Evolutionary conservation across 2,797 vertebrate genomes (phyloP).

Genomic region (Urocyon cinereoargenteus): DNA sequence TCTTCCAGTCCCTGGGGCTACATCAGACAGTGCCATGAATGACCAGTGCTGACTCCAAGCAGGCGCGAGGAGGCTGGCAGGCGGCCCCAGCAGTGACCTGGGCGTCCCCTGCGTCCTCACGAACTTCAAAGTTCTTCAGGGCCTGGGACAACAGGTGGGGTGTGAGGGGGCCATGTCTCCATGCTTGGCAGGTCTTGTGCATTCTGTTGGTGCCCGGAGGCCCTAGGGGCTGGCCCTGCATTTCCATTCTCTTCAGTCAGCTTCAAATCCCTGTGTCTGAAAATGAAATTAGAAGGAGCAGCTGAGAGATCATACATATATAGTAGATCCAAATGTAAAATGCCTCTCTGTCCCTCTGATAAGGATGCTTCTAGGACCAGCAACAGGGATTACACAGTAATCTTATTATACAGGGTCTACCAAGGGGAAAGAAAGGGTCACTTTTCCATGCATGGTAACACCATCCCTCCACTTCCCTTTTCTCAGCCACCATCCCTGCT

Average conservation of each 20-base stretch:
- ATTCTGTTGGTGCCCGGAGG: not conserved
- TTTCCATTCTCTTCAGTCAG: conserved; percentile 16
- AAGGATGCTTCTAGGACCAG: conserved; percentile 22
- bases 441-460: not conserved
- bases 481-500: not conserved
- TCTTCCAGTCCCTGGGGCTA: not conserved
- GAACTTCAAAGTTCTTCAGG: not conserved
- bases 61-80: not conserved
- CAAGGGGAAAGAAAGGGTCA: conserved; percentile 36
- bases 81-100: not conserved
- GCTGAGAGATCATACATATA: conserved; percentile 56
- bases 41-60: not conserved
- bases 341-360: conserved; percentile 6
- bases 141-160: not conserved
- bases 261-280: conserved; percentile 33
- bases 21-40: not conserved
- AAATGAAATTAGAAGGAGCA: conserved; percentile 70
- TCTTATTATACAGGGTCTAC: conserved; percentile 61
- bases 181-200: not conserved
- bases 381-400: conserved; percentile 45
- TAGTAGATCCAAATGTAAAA: conserved; percentile 38
- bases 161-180: not conserved
- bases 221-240: not conserved
- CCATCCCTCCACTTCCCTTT: not conserved
- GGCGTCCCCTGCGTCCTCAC: not conserved